Evolutionary conservation across 1,140 invertebrate genomes (phyloP), one percentile per base, ranked within the genome.

Genomic region (Halictus rubicundus): DNA sequence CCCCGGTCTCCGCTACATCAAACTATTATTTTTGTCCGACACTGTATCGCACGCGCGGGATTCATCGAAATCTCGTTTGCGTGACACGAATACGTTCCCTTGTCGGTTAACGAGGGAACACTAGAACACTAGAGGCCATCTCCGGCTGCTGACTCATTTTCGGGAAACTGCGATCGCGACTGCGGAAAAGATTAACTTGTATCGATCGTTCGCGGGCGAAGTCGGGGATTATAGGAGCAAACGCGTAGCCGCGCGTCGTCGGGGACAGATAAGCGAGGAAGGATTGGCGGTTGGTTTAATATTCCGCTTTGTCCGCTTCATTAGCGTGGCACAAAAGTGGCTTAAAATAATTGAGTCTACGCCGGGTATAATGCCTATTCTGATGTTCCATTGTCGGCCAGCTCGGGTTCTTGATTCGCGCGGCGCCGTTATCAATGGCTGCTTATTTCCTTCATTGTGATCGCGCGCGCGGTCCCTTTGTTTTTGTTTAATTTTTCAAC

Each of bases 321-420:
- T 92, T 92, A 92, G 90, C 81, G 87, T 46, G 59, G 84, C 87
- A 91, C 90, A 92, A 92, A 92, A 92, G 90, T 91, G 83, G 90
- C 89, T 91, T 91, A 89, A 91, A 91, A 91, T 92, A 92, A 92
- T 91, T 91, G 88, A 91, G 91, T 92, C 90, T 90, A 84, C 88
- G 82, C 78, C 78, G 86, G 54, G 87, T 84, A 91, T 90, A 89
- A 90, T 87, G 66, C 86, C 88, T 71, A 91, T 92, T 92, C 88
- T 91, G 89, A 89, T 91, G 88, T 90, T 81, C 88, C 86, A 91
- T 92, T 91, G 90, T 91, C 84, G 80, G 72, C 81, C 68, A 60
- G 71, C 78, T 74, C 68, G 81, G 85, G 87, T 81, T 89, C 75
- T 73, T 83, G 89, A 89, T 91, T 88, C 84, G 76, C 54, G 21